phyloP scores from a whole-genome alignment of 2,888 invertebrate species.

The Mimumesa dahlbomi region DNA sequence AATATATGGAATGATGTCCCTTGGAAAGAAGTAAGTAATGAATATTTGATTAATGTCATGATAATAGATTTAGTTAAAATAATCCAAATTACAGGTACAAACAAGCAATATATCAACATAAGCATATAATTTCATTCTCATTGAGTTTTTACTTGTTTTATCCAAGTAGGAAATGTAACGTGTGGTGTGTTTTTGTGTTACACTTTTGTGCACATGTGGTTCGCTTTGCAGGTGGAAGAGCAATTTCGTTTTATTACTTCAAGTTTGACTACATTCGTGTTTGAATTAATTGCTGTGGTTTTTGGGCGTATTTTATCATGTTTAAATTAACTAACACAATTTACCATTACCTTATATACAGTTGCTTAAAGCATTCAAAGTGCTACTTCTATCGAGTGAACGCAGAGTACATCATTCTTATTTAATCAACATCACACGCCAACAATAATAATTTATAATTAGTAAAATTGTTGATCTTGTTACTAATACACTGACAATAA shows the following conservation, averaged over 20 bases:
- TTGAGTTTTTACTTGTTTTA: conserved; percentile 1
- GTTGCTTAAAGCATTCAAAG: not conserved
- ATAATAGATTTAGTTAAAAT: not conserved
- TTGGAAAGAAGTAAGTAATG: conserved; percentile 94
- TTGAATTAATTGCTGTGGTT: conserved; percentile 44
- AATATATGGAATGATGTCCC: conserved; percentile 95
- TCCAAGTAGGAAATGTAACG: conserved; percentile 7
- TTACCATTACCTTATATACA: conserved; percentile 10
- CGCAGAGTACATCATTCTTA: too few species aligned
- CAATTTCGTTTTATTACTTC: conserved; percentile 26
- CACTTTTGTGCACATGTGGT: conserved; percentile 29
- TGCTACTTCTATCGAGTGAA: not conserved
- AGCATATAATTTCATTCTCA: not conserved
- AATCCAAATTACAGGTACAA: not conserved
- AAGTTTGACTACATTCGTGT: conserved; percentile 29
- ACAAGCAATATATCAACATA: not conserved
- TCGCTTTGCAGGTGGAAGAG: conserved; percentile 52
- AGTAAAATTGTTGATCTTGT: conserved; percentile 31
- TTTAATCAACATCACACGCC: too few species aligned
- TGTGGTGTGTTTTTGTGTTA: conserved; percentile 24
- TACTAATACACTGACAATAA: conserved; percentile 68
- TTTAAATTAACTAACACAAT: conserved; percentile 34
- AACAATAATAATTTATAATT: too few species aligned
- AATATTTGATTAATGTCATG: conserved; percentile 6
- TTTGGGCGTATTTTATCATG: conserved; percentile 32